A percentile compares a stretch with the other conserved stretches of the same genome.
Evolutionary conservation across 2,888 invertebrate species (phyloP).

Genomic region (Beris morrisii): DNA sequence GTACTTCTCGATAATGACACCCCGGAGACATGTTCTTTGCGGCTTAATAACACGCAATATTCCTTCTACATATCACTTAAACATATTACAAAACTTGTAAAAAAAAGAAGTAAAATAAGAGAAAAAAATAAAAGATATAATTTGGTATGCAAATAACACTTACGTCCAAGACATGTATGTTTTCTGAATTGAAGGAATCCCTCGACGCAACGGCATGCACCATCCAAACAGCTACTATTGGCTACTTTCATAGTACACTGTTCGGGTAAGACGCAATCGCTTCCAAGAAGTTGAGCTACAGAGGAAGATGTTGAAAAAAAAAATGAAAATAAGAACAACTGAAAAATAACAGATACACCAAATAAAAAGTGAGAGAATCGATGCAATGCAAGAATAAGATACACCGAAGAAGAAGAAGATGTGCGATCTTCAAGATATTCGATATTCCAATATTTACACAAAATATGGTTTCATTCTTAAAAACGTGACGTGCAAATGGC

Average conservation of each 20-base stretch:
- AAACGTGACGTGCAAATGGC: not conserved
- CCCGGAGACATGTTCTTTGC: no score
- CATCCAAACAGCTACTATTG: constrained; percentile 82
- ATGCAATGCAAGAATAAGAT: not conserved
- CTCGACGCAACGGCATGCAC: constrained; percentile 80
- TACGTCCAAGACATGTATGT: constrained; percentile 88
- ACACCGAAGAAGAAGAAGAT: not conserved
- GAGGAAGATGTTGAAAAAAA: constrained; percentile 50
- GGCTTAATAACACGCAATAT: no score
- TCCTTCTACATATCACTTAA: not conserved
- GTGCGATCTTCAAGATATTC: not conserved
- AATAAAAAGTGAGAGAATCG: not conserved
- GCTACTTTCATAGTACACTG: constrained; percentile 88
- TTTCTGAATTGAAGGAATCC: constrained; percentile 85
- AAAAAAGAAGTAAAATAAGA: not conserved
- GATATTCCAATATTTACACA: not conserved
- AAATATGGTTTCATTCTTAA: constrained; percentile 4
- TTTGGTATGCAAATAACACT: constrained; percentile 57
- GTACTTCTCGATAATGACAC: no score
- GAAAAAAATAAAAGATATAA: not conserved
- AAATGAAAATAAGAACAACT: not conserved
- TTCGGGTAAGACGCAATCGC: constrained; percentile 78
- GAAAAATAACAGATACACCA: constrained; percentile 4
- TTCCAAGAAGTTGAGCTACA: constrained; percentile 80
- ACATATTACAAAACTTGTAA: not conserved